Percentiles rank a stretch among this genome's conserved stretches.
phyloP scores from a whole-genome alignment of 1,140 invertebrate species.

The Dryas iulia region DNA sequence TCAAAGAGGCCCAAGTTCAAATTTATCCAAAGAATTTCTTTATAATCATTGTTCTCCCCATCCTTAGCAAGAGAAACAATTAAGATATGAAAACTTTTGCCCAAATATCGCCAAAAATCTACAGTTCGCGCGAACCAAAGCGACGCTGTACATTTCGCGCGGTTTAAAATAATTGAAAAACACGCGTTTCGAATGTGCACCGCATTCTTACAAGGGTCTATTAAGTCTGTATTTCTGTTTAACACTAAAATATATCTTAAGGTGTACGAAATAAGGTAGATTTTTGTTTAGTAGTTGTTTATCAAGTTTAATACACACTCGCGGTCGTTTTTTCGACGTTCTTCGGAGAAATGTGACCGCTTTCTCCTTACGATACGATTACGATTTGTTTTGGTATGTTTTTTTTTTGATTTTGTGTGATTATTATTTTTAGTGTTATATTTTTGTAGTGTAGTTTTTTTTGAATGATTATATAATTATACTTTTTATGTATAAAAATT shows the following conservation, averaged over 20 bases:
- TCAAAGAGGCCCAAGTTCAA: no score
- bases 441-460: no score
- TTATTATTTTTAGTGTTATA: no score
- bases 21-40: no score
- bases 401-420: no score
- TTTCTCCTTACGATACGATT: slow-evolving; percentile 40
- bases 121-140: slow-evolving; percentile 33
- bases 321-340: slow-evolving; percentile 52
- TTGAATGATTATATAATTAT: no score
- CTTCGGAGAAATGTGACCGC: slow-evolving; percentile 52
- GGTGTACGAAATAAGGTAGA: background rate
- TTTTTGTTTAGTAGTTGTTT: background rate
- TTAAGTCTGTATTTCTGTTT: slow-evolving; percentile 37
- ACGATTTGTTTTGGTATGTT: slow-evolving; percentile 21
- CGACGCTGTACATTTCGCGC: slow-evolving; percentile 49
- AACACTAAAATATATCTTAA: slow-evolving; percentile 20
- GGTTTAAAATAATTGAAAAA: slow-evolving; percentile 67
- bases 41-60: no score
- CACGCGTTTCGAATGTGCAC: slow-evolving; percentile 52
- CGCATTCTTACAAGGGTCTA: slow-evolving; percentile 65
- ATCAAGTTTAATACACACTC: slow-evolving; percentile 30
- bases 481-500: no score
- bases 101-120: slow-evolving; percentile 38
- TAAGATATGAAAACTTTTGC: background rate
- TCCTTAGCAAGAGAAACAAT: background rate